Conservation (phyloP, 1,140 invertebrate genomes). For the Heliconius himera region DNA sequence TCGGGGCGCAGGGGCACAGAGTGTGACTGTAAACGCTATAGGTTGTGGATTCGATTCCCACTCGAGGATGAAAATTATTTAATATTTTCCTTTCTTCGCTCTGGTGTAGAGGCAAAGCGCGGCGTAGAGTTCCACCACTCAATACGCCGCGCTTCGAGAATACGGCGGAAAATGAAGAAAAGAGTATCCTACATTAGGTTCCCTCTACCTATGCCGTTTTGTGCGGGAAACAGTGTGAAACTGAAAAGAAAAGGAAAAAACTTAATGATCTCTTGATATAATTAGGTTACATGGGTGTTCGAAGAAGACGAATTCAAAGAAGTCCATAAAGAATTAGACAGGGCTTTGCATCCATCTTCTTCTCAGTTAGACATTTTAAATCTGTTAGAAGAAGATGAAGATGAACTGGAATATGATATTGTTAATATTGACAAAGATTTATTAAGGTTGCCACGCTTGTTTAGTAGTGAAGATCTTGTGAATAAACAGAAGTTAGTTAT, state of each 20-base stretch:
- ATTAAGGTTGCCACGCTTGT: slow-evolving; percentile 51
- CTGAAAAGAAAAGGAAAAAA: background rate
- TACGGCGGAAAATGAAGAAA: no score
- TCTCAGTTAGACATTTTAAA: slow-evolving; percentile 52
- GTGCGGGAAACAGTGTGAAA: no score
- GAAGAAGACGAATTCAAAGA: slow-evolving; percentile 50
- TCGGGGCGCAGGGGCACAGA: no score
- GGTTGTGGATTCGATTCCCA: no score
- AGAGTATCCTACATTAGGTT: no score
- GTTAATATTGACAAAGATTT: slow-evolving; percentile 68
- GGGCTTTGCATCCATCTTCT: background rate
- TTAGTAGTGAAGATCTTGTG: slow-evolving; percentile 38
- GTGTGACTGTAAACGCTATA: no score
- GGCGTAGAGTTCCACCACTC: no score
- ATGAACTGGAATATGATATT: slow-evolving; percentile 71
- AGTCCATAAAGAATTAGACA: slow-evolving; percentile 33
- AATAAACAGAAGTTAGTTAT: slow-evolving; percentile 33
- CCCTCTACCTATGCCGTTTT: no score
- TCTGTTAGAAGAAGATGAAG: slow-evolving; percentile 62
- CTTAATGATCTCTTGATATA: background rate
- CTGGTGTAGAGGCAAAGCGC: no score
- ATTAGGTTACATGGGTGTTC: slow-evolving; percentile 55
- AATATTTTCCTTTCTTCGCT: no score
- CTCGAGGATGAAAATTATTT: no score
- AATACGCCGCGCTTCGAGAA: no score